Percentiles rank a stretch among this genome's conserved stretches.
Evolutionary conservation across 2,888 invertebrate genomes (phyloP).

Genomic region (Athrips mouffetella): DNA sequence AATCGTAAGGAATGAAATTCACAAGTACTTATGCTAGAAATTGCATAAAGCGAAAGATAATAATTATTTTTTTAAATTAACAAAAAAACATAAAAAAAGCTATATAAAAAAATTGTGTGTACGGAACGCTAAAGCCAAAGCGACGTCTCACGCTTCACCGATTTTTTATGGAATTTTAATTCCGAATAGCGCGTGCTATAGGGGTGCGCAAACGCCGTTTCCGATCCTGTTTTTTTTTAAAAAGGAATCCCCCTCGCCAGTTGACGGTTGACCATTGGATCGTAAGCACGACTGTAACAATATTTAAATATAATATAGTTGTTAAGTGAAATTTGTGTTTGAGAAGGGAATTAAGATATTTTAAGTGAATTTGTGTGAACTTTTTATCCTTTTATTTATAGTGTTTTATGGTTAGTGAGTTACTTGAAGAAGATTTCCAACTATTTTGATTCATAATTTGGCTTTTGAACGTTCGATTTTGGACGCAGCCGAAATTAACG

Average conservation of each 20-base stretch:
- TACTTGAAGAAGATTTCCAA: no score
- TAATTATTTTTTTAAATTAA: no score
- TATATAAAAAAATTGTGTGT: no score
- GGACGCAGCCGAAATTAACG: no score
- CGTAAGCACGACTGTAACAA: background rate
- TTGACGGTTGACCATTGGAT: constrained; percentile 56
- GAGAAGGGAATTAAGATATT: constrained; percentile 8
- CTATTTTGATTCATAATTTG: no score
- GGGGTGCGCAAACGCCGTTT: constrained; percentile 70
- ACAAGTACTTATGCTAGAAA: no score
- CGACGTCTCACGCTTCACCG: background rate
- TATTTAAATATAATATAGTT: no score
- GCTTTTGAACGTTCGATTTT: no score
- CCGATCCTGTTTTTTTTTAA: constrained; percentile 56
- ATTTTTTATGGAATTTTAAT: constrained; percentile 16
- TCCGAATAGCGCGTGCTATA: constrained; percentile 60
- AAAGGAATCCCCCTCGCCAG: constrained; percentile 50
- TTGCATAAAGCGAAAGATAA: no score
- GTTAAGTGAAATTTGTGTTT: no score
- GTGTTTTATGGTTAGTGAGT: background rate
- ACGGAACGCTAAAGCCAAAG: background rate
- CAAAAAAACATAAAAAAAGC: no score
- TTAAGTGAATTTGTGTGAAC: background rate
- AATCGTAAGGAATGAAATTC: no score
- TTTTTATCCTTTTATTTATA: background rate